Base-by-base conservation (phyloP, 1,140 invertebrate genomes). In the Scaptodrosophila lebanonensis region DNA sequence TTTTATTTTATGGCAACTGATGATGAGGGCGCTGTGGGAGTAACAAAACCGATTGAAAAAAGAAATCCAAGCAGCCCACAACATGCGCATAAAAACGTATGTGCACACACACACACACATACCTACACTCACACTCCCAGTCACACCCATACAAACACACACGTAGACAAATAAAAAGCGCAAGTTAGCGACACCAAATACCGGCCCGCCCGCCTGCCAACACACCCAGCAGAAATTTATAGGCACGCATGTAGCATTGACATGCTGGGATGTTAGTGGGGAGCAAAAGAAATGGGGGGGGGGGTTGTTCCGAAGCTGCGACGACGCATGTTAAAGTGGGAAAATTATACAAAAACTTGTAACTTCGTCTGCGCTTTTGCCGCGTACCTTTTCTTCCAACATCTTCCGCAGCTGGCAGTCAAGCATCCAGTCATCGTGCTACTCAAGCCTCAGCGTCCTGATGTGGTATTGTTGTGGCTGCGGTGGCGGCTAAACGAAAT, bases 1-100 rank as follows among this genome's bases (percentile, higher is more conserved):
- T 84, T 84, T 84, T 84, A 84, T 84, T 84, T 84, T 84, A 84
- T 84, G 82, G 70, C 66, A 43, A 56, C 73, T 43, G 70, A 75
- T 84, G 82, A 84, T 84, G 82, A 65, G 58, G 66, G 54, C 75
- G 64, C 67, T 63, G 45, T 59, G 77, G 76, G 71, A 71, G 63
- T 66, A 69, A 61, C 66, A 83, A 77, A 71, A 83, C 51, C 77
- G 75, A 83, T 83, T 83, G 76, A 83, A 83, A 72, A 83, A 68
- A 83, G 63, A 79, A 79, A 82, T 77, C 67, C 50, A 20, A 35
- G 42, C n/a, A n/a, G n/a, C n/a, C n/a, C n/a, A n/a, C n/a, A n/a
- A n/a, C n/a, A n/a, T n/a, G n/a, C n/a, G n/a, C n/a, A n/a, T n/a
- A n/a, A n/a, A n/a, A n/a, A n/a, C n/a, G n/a, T n/a, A n/a, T n/a